These are phyloP conservation scores for Apis mellifera DNA, from an alignment of 1,140 invertebrate species.

Conservation along the genomic window DNA sequence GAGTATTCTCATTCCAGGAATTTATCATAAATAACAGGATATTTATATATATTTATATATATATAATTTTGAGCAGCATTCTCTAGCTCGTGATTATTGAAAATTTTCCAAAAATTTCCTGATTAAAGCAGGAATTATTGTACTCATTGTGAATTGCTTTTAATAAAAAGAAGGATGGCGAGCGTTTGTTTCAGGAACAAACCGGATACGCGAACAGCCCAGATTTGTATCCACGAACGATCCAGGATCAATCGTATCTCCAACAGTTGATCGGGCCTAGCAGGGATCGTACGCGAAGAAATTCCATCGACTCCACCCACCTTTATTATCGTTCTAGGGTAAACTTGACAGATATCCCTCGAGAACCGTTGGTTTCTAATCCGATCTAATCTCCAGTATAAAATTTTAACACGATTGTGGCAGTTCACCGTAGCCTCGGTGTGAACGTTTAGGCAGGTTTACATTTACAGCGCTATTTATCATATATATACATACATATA, in stretches of 20 bases:
- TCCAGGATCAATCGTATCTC: conserved; percentile 65
- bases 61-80: neutral
- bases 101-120: too few species aligned
- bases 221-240: conserved; percentile 71
- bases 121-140: too few species aligned
- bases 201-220: conserved; percentile 73
- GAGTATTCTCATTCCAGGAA: neutral
- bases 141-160: too few species aligned
- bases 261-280: conserved; percentile 61
- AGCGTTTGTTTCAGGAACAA: conserved; percentile 76
- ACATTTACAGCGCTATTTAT: neutral
- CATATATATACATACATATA: too few species aligned
- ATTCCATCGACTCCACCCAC: conserved; percentile 75
- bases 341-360: conserved; percentile 63
- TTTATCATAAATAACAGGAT: too few species aligned
- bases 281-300: conserved; percentile 72
- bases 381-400: conserved; percentile 5
- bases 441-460: conserved; percentile 65
- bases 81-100: too few species aligned
- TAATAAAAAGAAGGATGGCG: conserved; percentile 45
- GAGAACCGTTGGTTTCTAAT: conserved; percentile 31
- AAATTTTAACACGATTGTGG: conserved; percentile 28
- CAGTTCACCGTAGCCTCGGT: conserved; percentile 68
- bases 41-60: too few species aligned
- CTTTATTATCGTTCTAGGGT: conserved; percentile 79